Evolutionary conservation across 1,140 invertebrate genomes (phyloP), one percentile per base, ranked within the genome.

Genomic region (Hydropsyche tenuis): DNA sequence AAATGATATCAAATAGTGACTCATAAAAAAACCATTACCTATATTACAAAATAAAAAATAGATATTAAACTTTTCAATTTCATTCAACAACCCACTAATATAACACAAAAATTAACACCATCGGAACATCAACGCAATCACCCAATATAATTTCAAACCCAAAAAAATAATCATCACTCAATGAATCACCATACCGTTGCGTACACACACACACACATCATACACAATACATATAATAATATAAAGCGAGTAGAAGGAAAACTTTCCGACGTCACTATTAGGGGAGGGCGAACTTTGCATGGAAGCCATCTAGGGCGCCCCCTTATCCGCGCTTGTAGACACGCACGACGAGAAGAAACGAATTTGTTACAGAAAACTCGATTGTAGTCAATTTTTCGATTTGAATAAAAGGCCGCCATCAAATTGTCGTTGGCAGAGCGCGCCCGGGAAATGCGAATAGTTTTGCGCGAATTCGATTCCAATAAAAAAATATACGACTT

Each of bases 371-470:
- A 68, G 72, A 75, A 77, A 77, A 77, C 73, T 77, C 76, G 73
- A 77, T 77, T 77, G 76, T 75, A 77, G 76, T 74, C 76, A 77
- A 77, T 77, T 75, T 77, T 77, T 77, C 76, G 76, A 77, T 77
- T 77, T 77, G 76, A 75, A 77, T 75, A 77, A 77, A 77, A 75
- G 73, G 73, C 73, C 73, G 60, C 73, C 73, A 75, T 77, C 76
- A 77, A 77, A 75, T 77, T 77, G 76, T 77, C 76, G 76, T 77
- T 75, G 73, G 71, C 42, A 37, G 18, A 1, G 56, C 66, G 56
- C 66, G 43, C 65, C 51, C 69, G 53, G 16, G 25, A 60, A 69
- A 62, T 69, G 62, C 72, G 65, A 73, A 69, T 68, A 68, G 69
- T 73, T 73, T 65, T 73, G 11, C 51, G 16, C 45, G 23, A 73